A percentile compares a stretch with the other conserved stretches of the same genome.
These are phyloP conservation scores for Onychomys leucogaster DNA, from an alignment of 2,797 vertebrate species.

Conservation along the genomic window DNA sequence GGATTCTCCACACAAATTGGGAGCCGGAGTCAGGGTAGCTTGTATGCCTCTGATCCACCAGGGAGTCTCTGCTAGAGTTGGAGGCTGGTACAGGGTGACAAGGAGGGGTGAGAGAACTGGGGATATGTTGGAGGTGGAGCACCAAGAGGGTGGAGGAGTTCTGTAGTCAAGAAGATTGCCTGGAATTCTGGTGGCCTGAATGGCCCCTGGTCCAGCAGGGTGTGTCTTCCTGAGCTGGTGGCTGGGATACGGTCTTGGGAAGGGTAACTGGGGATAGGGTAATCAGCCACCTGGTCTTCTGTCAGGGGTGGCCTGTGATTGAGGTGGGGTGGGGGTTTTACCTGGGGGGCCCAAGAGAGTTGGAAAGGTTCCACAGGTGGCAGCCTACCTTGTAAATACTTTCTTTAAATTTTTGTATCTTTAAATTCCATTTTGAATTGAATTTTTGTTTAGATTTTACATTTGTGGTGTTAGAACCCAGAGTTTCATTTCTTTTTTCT, in stretches of 20 bases:
- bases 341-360: no score
- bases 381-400: neutral
- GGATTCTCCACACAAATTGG: no score
- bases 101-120: neutral
- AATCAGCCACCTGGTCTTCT: neutral
- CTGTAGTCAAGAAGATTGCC: neutral
- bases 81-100: neutral
- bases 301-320: neutral
- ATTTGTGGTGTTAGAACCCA: neutral
- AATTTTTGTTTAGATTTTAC: neutral
- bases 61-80: neutral
- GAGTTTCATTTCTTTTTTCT: no score
- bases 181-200: neutral
- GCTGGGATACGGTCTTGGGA: fast-evolving
- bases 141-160: neutral
- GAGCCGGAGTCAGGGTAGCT: neutral
- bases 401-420: slow-evolving; percentile 40
- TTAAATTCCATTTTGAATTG: slow-evolving; percentile 6
- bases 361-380: no score
- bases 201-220: neutral
- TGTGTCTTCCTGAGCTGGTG: neutral
- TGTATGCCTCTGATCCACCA: neutral
- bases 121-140: neutral
- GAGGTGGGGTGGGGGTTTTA: neutral
- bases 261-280: neutral